Conservation (phyloP, 92 coral and sea anemone genomes). For the Bergia puertoricense region DNA sequence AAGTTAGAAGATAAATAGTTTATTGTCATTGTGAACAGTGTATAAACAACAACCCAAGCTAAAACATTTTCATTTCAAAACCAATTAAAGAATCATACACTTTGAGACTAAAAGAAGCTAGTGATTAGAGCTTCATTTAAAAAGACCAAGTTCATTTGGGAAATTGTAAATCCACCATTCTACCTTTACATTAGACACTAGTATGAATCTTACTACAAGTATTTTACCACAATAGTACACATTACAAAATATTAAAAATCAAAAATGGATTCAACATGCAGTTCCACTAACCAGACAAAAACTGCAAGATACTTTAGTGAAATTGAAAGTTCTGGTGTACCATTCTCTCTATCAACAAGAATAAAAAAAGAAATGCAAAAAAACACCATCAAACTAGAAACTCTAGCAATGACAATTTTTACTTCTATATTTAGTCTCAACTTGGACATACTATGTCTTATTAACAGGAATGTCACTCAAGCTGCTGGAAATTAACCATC, state of each 20-base stretch:
- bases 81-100: not conserved
- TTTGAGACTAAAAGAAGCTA: not conserved
- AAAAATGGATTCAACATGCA: no score
- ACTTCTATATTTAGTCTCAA: not conserved
- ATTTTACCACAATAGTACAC: no score
- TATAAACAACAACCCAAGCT: not conserved
- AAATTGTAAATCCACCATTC: no score
- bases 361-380: not conserved
- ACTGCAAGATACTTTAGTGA: not conserved
- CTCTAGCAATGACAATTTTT: not conserved
- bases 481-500: slow-evolving; percentile 5
- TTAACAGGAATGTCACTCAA: not conserved
- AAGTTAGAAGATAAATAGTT: slow-evolving; percentile 8
- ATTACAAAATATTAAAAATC: no score
- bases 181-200: no score
- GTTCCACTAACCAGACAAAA: not conserved
- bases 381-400: not conserved
- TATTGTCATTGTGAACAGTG: not conserved
- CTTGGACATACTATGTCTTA: not conserved
- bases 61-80: not conserved
- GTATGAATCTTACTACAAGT: not conserved
- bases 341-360: not conserved
- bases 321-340: no score
- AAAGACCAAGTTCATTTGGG: not conserved
- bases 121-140: no score